A percentile compares a stretch with the other conserved stretches of the same genome.
These are phyloP conservation scores for Macrobrachium rosenbergii DNA, from an alignment of 1,140 invertebrate genomes.

Conservation along the genomic window DNA sequence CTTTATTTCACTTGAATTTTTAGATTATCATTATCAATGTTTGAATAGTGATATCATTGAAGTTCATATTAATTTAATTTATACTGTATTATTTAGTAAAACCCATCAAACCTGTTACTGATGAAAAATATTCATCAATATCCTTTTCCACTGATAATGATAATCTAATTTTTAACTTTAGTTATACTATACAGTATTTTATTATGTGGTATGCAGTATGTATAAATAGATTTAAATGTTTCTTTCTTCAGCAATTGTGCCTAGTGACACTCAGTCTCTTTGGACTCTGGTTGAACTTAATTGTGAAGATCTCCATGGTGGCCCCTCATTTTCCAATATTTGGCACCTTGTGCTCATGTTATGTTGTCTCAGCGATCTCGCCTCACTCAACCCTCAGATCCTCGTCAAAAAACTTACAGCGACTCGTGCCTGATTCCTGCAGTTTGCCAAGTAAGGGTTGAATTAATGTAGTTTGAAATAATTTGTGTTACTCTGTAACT, in stretches of 20 bases:
- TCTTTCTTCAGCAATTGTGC: conserved; percentile 79
- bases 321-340: conserved; percentile 89
- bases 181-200: neutral
- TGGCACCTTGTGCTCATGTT: conserved; percentile 90
- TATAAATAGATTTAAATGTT: conserved; percentile 10
- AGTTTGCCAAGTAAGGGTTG: conserved; percentile 69
- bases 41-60: too few species aligned
- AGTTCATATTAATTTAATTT: too few species aligned
- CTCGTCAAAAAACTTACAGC: conserved; percentile 81
- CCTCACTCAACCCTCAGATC: conserved; percentile 82
- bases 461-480: too few species aligned
- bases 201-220: too few species aligned
- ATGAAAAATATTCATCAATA: too few species aligned
- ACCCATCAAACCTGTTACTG: too few species aligned
- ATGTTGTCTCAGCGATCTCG: conserved; percentile 86
- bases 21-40: too few species aligned
- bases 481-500: too few species aligned
- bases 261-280: conserved; percentile 89
- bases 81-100: too few species aligned
- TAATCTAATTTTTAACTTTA: neutral
- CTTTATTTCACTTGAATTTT: too few species aligned
- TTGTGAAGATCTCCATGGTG: conserved; percentile 97
- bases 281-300: conserved; percentile 92
- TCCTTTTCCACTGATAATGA: too few species aligned
- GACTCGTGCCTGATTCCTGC: conserved; percentile 85